Evolutionary conservation across 2,113 vertebrate genomes (phyloP), one percentile per base, ranked within the genome.

Genomic region (Oreocharis arfaki): DNA sequence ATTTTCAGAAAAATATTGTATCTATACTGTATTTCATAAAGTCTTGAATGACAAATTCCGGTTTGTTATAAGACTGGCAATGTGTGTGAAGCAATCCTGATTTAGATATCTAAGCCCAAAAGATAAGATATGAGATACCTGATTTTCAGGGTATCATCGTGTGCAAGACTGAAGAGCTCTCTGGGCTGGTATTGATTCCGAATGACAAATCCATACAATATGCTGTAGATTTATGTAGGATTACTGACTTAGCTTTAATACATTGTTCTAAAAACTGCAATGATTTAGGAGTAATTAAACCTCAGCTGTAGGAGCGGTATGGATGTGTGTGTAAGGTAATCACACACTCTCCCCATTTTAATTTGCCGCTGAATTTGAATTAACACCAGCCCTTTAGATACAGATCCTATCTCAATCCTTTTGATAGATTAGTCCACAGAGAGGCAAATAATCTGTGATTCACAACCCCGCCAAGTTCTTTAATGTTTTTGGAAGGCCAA

Each of bases 401-500:
- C 74, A 93, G 42, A 93, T 68, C 55, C 1, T 1, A 42, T 64
- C 80, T 87, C 73, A 57, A 77, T 84, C 64, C 75, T 75, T 88
- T 74, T 88, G 83, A 94, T 55, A 91, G 64, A 93, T 96, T 81
- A 88, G 32, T 78, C 71, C 60, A 68, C 56, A 80, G 82, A 65
- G 91, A 90, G 63, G 86, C 39, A 91, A 88, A 94, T 89, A 89
- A 91, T 94, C 49, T 79, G 69, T 84, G 69, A 95, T 96, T 92
- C 81, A 95, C 83, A 91, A 93, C n/a, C 73, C 35, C 1, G 3
- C 63, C 93, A 88, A 79, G 42, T 85, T 85, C 80, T 94, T 89
- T 91, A 95, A 77, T 89, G 30, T 74, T 97, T 97, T 96, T 93
- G 55, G 96, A 96, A 96, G 53, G 49, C 78, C 94, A 65, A 50